phyloP scores from a whole-genome alignment of 2,888 invertebrate genomes.

The Zaprionus bogoriensis region DNA sequence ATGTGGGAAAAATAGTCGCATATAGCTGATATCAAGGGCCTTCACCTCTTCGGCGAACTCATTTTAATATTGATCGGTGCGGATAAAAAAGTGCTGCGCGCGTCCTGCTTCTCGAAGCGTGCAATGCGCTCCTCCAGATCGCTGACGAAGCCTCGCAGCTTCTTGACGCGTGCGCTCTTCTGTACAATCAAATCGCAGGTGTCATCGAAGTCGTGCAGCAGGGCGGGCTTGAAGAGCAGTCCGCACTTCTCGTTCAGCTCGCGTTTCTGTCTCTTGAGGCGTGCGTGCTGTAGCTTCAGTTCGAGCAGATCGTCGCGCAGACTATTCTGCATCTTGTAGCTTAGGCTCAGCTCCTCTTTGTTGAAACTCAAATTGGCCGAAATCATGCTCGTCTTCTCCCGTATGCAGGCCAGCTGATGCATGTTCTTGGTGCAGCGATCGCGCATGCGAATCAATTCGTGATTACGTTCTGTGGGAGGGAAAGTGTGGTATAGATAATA shows the following conservation, averaged over 20 bases:
- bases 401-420: slow-evolving; percentile 41
- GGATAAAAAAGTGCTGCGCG: too few species aligned
- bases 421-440: slow-evolving; percentile 39
- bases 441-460: slow-evolving; percentile 28
- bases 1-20: too few species aligned
- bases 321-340: neutral
- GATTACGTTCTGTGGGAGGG: slow-evolving; percentile 17
- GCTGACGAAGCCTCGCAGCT: neutral
- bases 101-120: neutral
- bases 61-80: too few species aligned
- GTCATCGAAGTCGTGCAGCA: slow-evolving; percentile 34
- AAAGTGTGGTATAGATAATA: too few species aligned
- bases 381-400: slow-evolving; percentile 37
- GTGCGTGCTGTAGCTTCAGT: slow-evolving; percentile 18
- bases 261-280: slow-evolving; percentile 4
- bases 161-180: neutral
- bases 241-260: slow-evolving; percentile 15
- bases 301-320: slow-evolving; percentile 20
- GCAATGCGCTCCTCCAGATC: slow-evolving; percentile 28
- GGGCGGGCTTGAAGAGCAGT: slow-evolving; percentile 31
- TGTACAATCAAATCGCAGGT: neutral
- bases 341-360: fast-evolving
- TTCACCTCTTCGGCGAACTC: neutral
- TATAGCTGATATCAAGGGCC: too few species aligned
- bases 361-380: neutral